Evolutionary conservation across 1,140 invertebrate species (phyloP), one percentile per base, ranked within the genome.

Genomic region (Magallana ariakensis): DNA sequence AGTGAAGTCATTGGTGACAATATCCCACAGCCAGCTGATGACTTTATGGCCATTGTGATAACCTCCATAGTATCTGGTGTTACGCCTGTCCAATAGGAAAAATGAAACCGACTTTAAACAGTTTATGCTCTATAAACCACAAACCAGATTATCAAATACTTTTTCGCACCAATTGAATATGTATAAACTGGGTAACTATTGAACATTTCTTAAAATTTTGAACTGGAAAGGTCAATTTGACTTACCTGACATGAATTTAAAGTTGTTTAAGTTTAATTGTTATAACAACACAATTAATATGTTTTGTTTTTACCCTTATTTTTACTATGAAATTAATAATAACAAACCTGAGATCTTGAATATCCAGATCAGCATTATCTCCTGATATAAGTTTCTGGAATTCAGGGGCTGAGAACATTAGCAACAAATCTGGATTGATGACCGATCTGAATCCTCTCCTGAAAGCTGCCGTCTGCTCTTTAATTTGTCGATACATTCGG

Each of bases 11-110:
- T 98, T 97, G 91, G 99, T 97, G 53, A 99, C 95, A 90, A 99
- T 98, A 94, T 99, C 98, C 99, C 99, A 99, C 15, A 99, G 95
- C 99, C 99, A 99, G 92, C 97, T 97, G 16, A 99, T 97, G 60
- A 99, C 98, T 89, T 98, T 96, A 95, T 99, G 99, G 88, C 98
- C 99, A 95, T 99, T 98, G 94, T 99, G 99, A 95, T 99, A 99
- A 8, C 99, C 99, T 58, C 99, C 99, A 95, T 99, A 99, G 95
- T 99, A 99, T 95, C 99, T 98, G 3, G 98, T 99, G 95, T 99
- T 97, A 90, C 96, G 96, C 84, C 95, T 95, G 87, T 11, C 92
- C 90, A 82, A 11, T 54, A 19, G 53, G 16, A n/a, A 82, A 13
- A 16, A n/a, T 26, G 46, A 75, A 75, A 9, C 2, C 1, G 33